A percentile compares a stretch with the other conserved stretches of the same genome.
phyloP scores from a whole-genome alignment of 1,140 invertebrate species.

The Orchestia grillus region DNA sequence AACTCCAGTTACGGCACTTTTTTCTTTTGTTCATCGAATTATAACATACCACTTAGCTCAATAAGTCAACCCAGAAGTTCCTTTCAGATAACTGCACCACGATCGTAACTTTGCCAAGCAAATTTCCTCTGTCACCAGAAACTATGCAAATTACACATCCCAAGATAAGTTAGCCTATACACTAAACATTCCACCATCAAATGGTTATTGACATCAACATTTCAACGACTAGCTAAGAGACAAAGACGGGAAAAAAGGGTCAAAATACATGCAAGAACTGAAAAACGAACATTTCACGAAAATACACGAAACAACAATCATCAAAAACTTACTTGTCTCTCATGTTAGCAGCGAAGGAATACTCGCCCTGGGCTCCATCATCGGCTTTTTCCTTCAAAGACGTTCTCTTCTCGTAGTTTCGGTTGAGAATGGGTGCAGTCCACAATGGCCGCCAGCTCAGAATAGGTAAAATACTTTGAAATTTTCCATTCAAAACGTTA shows the following conservation, averaged over 20 bases:
- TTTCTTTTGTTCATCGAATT: too few relatives aligned
- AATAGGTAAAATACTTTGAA: not conserved
- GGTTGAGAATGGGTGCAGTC: not conserved
- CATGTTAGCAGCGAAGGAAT: not conserved
- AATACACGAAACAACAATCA: not conserved
- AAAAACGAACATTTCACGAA: not conserved
- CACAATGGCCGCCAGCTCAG: slow-evolving; percentile 29
- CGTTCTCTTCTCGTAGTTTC: slow-evolving; percentile 28
- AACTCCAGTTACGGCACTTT: too few relatives aligned
- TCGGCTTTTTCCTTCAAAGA: not conserved
- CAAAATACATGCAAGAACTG: not conserved
- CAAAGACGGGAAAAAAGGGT: not conserved
- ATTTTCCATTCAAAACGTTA: not conserved
- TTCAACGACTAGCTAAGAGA: not conserved
- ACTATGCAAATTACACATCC: not conserved
- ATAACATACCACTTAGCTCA: too few relatives aligned
- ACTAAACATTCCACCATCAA: not conserved
- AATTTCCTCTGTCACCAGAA: not conserved
- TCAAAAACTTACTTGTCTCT: slow-evolving; percentile 21
- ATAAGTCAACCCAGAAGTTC: not conserved
- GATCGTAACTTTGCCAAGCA: not conserved
- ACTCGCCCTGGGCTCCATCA: slow-evolving; percentile 40
- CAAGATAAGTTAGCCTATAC: not conserved
- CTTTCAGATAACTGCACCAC: not conserved
- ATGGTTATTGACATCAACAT: not conserved